These are phyloP conservation scores for Pammene aurita DNA, from an alignment of 2,888 invertebrate genomes.

Conservation along the genomic window DNA sequence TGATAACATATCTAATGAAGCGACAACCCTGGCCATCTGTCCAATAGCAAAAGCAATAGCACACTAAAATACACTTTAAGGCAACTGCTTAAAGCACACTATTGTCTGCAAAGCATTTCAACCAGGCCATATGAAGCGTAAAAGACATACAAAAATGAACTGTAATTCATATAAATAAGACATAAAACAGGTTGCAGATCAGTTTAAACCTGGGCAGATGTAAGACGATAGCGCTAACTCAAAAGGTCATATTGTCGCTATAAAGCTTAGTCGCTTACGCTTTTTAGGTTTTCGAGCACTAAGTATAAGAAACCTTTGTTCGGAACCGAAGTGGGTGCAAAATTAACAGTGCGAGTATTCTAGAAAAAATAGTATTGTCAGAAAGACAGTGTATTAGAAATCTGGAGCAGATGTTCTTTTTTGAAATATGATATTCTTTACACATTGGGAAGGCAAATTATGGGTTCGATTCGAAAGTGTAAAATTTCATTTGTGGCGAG, in stretches of 20 bases:
- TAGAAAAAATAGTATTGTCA: slow-evolving; percentile 25
- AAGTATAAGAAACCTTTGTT: slow-evolving; percentile 42
- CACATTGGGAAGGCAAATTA: slow-evolving; percentile 25
- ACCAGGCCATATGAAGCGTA: neutral
- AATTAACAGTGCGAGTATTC: slow-evolving; percentile 61
- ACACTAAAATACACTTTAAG: slow-evolving; percentile 15
- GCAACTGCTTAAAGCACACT: neutral
- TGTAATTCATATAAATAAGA: neutral
- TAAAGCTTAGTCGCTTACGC: neutral
- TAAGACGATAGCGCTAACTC: neutral
- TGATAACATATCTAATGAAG: slow-evolving; percentile 20
- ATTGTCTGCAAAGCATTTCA: neutral
- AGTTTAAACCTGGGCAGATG: slow-evolving; percentile 4
- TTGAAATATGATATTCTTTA: slow-evolving; percentile 21
- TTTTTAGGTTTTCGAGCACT: neutral
- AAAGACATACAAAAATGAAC: neutral
- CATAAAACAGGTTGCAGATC: neutral
- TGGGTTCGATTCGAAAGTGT: slow-evolving; percentile 12
- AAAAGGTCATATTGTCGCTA: neutral
- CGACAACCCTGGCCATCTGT: slow-evolving; percentile 21
- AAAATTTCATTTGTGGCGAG: neutral
- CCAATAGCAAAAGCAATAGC: neutral
- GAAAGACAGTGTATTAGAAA: slow-evolving; percentile 8
- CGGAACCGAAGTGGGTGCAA: slow-evolving; percentile 58
- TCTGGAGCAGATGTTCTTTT: slow-evolving; percentile 24